Evolutionary conservation across 2,888 invertebrate species (phyloP).

Genomic region (Eupithecia subfuscata): DNA sequence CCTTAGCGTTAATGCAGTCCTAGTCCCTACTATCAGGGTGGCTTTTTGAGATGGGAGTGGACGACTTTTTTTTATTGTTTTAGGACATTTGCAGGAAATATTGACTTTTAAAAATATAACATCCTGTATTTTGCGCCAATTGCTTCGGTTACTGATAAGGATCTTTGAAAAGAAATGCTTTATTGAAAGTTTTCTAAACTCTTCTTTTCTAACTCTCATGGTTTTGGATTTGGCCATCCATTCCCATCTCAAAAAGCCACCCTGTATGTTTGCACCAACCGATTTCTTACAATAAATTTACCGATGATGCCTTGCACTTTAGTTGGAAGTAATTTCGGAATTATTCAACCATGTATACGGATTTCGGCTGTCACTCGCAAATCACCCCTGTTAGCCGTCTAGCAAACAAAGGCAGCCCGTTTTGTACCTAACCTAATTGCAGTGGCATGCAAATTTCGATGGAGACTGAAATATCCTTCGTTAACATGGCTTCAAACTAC

Average conservation of each 20-base stretch:
- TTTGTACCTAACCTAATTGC: constrained; percentile 10
- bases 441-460: constrained; percentile 11
- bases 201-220: no score
- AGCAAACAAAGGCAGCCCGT: constrained; percentile 10
- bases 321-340: neutral
- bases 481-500: neutral
- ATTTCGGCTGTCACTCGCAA: constrained; percentile 6
- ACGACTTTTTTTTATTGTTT: no score
- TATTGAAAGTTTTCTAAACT: no score
- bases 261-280: neutral
- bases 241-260: no score
- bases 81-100: no score
- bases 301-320: neutral
- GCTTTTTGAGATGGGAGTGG: no score
- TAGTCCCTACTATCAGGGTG: neutral
- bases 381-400: constrained; percentile 10
- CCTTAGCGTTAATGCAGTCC: neutral
- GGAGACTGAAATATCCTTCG: neutral
- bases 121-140: no score
- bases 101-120: no score
- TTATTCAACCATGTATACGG: constrained; percentile 5
- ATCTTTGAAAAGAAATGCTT: no score
- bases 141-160: no score
- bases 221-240: no score
- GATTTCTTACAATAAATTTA: neutral